Base-by-base conservation (phyloP, 2,797 vertebrate genomes). In the Chanos chanos region DNA sequence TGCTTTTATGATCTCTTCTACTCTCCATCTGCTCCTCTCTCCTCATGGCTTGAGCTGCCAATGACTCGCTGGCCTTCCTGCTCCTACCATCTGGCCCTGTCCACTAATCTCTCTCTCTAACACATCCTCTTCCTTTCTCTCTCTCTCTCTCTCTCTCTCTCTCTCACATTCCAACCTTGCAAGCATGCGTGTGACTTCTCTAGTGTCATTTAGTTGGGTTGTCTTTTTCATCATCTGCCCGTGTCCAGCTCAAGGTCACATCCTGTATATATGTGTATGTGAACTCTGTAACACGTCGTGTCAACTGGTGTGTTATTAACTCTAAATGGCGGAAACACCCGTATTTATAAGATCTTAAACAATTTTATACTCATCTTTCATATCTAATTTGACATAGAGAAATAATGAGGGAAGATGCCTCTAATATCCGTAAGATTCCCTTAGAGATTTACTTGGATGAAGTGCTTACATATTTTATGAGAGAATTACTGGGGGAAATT, bases 1-100 rank as follows among this genome's bases (percentile, higher is more conserved):
- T 82, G 81, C 75, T 85, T 87, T 86, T 81, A 86, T 84, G 82
- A 81, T 70, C 75, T 78, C 66, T 77, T 83, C 78, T 81, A 83
- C 71, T 72, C 72, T 72, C 81, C 82, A 87, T 85, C 84, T 88
- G 85, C 72, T 86, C 70, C 8, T 39, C 52, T 73, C 74, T 75
- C 67, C 77, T 79, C 67, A 53, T 71, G 70, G 75, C 64, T 65
- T 56, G 68, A 71, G n/a, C 76, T 76, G 62, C 68, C 64, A 74
- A 37, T 56, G 81, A 76, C 68, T 73, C 80, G 81, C 77, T 80
- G 74, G 79, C 70, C 78, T 70, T 75, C 63, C 67, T 54, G 68
- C 68, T 69, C 71, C 34, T 18, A 16, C 85, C 85, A 88, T 88
- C 86, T 89, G 84, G 76, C 68, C 77, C 71, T 64, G 53, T 68